Evolutionary conservation across 2,797 vertebrate genomes (phyloP), one percentile per base, ranked within the genome.

Genomic region (Semotilus atromaculatus): DNA sequence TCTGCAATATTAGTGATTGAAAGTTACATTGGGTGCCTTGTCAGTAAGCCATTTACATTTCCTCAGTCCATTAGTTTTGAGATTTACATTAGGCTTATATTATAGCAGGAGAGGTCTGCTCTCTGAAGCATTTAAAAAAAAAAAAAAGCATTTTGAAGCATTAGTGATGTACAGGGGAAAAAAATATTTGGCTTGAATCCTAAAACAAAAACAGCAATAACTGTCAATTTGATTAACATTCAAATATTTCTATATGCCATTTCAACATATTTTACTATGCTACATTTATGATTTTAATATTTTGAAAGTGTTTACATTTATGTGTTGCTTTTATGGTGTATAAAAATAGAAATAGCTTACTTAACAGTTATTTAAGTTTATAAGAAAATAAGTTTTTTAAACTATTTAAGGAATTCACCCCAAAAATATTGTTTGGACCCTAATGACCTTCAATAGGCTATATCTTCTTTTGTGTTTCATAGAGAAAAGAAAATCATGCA

Each of bases 21-120:
- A 81, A 66, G 81, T 51, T 81, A 62, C 34, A 21, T 16, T 38
- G 23, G 29, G 74, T 80, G 43, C 81, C 64, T 80, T 13, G 81
- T 91, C 55, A 64, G 58, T 45, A 16, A 45, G 60, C 29, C 58
- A 64, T 64, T 79, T 79, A 79, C 76, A 48, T 66, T 66, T 64
- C 76, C 40, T 48, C 60, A 66, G 76, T 66, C 43, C 60, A 79
- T 79, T 79, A 79, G 60, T 48, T 79, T 64, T 31, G 26, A 45
- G 38, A 78, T 78, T 78, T 64, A 79, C 60, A 31, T 66, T 34
- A 64, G 38, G 16, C 14, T 14, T 45, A 43, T 62, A 21, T 45
- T 31, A 19, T 38, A 58, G 53, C 53, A 26, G 53, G 53, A 76
- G 5, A n/a, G 23, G 55, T 40, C 53, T 38, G 14, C 7, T 77